Conservation (phyloP, 2,797 vertebrate genomes). For the Percopsis omiscomaycus region DNA sequence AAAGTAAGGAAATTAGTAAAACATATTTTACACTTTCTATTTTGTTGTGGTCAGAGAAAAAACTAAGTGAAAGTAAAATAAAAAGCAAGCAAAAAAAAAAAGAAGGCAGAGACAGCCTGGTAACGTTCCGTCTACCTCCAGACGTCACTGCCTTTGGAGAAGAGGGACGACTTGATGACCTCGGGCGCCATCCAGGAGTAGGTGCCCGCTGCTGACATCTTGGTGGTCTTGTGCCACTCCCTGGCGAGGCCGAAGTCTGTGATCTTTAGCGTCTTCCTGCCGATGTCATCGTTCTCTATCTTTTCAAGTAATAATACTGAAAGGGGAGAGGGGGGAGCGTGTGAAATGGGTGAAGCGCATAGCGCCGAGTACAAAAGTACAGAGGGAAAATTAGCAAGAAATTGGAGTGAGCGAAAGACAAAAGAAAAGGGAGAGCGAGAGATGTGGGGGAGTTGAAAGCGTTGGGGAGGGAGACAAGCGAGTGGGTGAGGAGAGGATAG, state of each 20-base stretch:
- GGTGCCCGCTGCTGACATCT: constrained; percentile 94
- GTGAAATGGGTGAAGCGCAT: background rate
- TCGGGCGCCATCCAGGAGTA: constrained; percentile 98
- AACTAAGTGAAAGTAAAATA: background rate
- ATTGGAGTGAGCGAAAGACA: background rate
- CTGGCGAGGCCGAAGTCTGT: constrained; percentile 94
- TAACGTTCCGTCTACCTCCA: constrained; percentile 82
- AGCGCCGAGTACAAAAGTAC: background rate
- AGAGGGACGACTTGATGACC: constrained; percentile 94
- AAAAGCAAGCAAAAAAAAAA: background rate
- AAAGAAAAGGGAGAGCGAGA: constrained; percentile 3
- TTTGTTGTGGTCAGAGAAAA: background rate
- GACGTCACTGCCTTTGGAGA: constrained; percentile 96
- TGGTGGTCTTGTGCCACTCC: constrained; percentile 96
- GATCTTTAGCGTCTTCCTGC: constrained; percentile 95
- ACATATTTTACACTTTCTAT: no score
- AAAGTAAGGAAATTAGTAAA: no score
- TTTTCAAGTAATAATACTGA: constrained; percentile 93
- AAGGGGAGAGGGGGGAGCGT: constrained; percentile 10
- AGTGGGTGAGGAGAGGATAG: constrained; percentile 47
- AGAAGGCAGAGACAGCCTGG: background rate
- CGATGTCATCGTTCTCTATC: constrained; percentile 90
- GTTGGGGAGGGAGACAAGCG: background rate
- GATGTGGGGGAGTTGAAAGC: background rate
- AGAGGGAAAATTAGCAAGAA: background rate